A percentile compares a stretch with the other conserved stretches of the same genome.
phyloP scores from a whole-genome alignment of 2,888 invertebrate genomes.

The Volucella zonaria region DNA sequence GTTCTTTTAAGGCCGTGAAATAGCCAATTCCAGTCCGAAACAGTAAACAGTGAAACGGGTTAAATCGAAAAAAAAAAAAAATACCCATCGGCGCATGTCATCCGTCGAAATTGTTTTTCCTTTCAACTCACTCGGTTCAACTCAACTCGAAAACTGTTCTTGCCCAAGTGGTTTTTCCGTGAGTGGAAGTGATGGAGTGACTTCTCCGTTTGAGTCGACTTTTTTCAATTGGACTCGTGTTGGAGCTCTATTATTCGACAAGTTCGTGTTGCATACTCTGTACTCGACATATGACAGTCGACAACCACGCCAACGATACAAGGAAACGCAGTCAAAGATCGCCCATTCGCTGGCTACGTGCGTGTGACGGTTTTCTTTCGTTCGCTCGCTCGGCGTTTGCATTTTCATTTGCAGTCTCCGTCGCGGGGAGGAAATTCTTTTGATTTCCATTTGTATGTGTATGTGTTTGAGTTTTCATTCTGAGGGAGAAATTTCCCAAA shows the following conservation, averaged over 20 bases:
- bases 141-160: constrained; percentile 16
- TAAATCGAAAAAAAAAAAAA: constrained; percentile 16
- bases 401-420: constrained; percentile 25
- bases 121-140: background rate
- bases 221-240: background rate
- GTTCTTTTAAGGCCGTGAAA: background rate
- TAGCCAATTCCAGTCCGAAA: constrained; percentile 23
- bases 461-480: constrained; percentile 9
- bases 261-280: constrained; percentile 26
- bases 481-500: constrained; percentile 13
- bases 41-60: constrained; percentile 60
- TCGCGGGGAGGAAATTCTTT: constrained; percentile 39
- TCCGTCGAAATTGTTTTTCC: background rate
- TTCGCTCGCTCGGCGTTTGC: constrained; percentile 47
- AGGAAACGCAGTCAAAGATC: constrained; percentile 15
- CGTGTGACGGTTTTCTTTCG: constrained; percentile 48
- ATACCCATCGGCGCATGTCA: constrained; percentile 57
- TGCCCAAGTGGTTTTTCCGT: constrained; percentile 25
- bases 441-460: constrained; percentile 31
- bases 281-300: constrained; percentile 40
- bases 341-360: constrained; percentile 53
- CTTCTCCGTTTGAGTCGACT: background rate
- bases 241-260: background rate
- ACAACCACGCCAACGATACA: constrained; percentile 21
- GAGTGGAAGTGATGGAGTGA: constrained; percentile 13